Percentiles rank a stretch among this genome's conserved stretches.
These are phyloP conservation scores for Laodelphax striatellus DNA, from an alignment of 1,140 invertebrate species.

Conservation along the genomic window DNA sequence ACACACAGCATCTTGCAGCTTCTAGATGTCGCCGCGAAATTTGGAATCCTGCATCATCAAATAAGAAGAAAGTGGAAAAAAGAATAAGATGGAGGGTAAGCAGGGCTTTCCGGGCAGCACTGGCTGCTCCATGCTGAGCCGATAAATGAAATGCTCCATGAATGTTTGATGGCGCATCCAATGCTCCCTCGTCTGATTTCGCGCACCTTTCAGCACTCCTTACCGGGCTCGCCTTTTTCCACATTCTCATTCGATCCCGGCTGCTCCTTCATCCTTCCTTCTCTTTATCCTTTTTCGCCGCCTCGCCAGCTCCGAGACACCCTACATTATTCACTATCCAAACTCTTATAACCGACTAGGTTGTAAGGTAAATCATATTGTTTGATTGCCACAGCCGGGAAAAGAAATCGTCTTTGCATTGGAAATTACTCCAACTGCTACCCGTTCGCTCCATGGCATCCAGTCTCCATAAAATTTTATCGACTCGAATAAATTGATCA, in stretches of 20 bases:
- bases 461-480: too few relatives aligned
- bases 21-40: too few relatives aligned
- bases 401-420: too few relatives aligned
- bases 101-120: too few relatives aligned
- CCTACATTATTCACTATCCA: neutral
- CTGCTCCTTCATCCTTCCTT: neutral
- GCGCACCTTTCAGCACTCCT: neutral
- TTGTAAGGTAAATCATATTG: neutral
- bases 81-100: too few relatives aligned
- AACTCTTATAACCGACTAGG: neutral
- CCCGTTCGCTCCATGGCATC: too few relatives aligned
- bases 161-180: conserved; percentile 1
- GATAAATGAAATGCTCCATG: conserved; percentile 3
- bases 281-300: neutral
- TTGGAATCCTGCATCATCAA: too few relatives aligned
- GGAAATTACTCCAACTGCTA: too few relatives aligned
- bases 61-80: too few relatives aligned
- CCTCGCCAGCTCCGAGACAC: neutral
- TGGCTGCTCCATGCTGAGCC: neutral
- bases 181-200: conserved; percentile 1
- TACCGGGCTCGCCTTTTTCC: neutral
- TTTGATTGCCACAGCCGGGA: neutral
- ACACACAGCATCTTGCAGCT: too few relatives aligned
- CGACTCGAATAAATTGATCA: too few relatives aligned
- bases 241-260: neutral